Conservation (phyloP, 2,113 vertebrate genomes). For the Thalassoma bifasciatum region DNA sequence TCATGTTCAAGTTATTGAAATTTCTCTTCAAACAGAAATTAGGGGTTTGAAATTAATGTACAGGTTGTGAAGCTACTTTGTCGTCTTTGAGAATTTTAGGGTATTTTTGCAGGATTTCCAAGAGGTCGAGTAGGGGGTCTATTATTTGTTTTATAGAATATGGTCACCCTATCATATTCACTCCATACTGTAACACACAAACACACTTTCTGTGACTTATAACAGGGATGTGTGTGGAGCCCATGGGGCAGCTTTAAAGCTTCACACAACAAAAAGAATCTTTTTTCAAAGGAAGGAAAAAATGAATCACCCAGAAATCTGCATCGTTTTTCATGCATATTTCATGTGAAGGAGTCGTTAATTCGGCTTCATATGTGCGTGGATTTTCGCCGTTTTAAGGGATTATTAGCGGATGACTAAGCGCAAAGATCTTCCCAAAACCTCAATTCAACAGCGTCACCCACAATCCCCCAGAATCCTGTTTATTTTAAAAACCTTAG, state of each 20-base stretch:
- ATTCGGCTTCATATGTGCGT: constrained; percentile 25
- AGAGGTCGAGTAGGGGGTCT: too few species aligned
- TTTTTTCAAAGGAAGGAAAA: constrained; percentile 19
- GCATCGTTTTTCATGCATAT: constrained; percentile 50
- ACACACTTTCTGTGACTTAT: constrained; percentile 25
- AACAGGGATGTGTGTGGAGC: constrained; percentile 17
- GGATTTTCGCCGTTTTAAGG: constrained; percentile 47
- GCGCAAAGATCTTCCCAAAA: constrained; percentile 42
- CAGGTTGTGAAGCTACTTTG: too few species aligned
- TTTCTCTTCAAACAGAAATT: too few species aligned
- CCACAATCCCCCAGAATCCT: constrained; percentile 39
- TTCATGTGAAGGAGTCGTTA: constrained; percentile 39
- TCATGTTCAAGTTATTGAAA: too few species aligned
- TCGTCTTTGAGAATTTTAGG: too few species aligned
- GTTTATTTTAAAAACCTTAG: constrained; percentile 42
- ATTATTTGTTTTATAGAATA: too few species aligned
- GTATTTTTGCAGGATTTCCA: too few species aligned
- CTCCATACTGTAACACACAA: neutral
- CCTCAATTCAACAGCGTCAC: constrained; percentile 57
- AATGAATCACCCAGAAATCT: constrained; percentile 47
- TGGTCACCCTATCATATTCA: too few species aligned
- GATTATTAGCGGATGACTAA: constrained; percentile 73
- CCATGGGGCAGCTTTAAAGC: constrained; percentile 46
- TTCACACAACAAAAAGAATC: constrained; percentile 35
- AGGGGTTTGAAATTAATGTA: too few species aligned